Base-by-base conservation (phyloP, 2,113 vertebrate genomes). In the Athene noctua region DNA sequence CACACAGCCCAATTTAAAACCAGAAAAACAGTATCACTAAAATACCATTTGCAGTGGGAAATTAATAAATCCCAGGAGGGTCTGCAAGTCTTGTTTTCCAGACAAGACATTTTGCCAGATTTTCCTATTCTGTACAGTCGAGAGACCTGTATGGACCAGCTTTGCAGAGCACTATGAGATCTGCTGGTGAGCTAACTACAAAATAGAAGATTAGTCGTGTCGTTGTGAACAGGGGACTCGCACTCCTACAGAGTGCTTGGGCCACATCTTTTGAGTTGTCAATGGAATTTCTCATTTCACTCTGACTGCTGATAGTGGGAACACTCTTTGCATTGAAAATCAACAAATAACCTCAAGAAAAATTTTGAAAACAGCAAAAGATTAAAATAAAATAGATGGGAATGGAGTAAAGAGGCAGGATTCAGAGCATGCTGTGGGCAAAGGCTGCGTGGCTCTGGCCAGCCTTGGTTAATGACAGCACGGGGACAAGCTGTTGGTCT, bases 211-310 rank as follows among this genome's bases (percentile, higher is more conserved):
- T 62, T 57, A 57, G 19, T 58, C 66, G 66, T 52, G 34, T 36
- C 3, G 0, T 34, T 32, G n/a, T 6, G 14, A 73, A 27, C 44
- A 34, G 38, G 19, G 22, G 10, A 54, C 55, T 67, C 0, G 0
- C 7, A 51, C 13, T 29, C 49, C 42, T 52, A 9, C 26, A 17
- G 12, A 74, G 17, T 10, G 29, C 25, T 44, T 57, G 22, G 44
- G 51, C 85, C 44, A 55, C 19, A 7, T 63, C 36, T 86, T 79
- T 81, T 13, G 42, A 54, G 34, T 21, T 86, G 6, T 15, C 44
- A 65, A 1, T 55, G 34, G 59, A 54, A 77, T 73, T 88, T 62
- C 63, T 92, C 36, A 68, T 80, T 88, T 68, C 42, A 34, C 5
- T 62, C 32, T 36, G 10, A 52, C 71, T 19, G 9, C 79, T 46